Conservation (phyloP, 2,888 invertebrate genomes). For the Heliconius hortense region DNA sequence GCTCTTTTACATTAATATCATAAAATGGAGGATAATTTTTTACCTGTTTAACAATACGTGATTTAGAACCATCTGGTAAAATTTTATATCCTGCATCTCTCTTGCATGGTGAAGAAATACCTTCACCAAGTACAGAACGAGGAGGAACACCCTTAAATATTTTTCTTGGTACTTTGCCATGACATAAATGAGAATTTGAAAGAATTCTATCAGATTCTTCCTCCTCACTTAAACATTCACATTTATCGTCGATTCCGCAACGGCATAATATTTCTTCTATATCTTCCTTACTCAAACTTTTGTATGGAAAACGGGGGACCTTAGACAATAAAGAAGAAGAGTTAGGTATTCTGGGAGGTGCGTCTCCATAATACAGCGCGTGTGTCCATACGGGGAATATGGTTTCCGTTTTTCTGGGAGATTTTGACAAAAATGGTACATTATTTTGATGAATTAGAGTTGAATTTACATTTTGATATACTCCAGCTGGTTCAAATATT, state of each 20-base stretch:
- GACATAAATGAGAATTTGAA: constrained; percentile 47
- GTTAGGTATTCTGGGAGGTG: constrained; percentile 56
- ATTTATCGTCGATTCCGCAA: constrained; percentile 57
- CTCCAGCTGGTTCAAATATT: constrained; percentile 66
- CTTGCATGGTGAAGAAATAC: constrained; percentile 54
- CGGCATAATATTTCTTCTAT: constrained; percentile 61
- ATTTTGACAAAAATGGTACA: constrained; percentile 61
- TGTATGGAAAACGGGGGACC: constrained; percentile 64
- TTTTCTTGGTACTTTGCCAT: constrained; percentile 53
- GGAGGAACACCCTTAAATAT: constrained; percentile 60
- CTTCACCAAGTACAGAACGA: constrained; percentile 46
- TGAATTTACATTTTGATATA: constrained; percentile 54
- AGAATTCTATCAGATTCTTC: constrained; percentile 32
- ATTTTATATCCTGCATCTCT: constrained; percentile 53
- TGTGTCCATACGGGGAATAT: constrained; percentile 59
- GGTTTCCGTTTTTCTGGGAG: constrained; percentile 51
- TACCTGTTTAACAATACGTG: constrained; percentile 43
- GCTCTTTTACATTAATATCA: constrained; percentile 56
- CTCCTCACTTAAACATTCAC: constrained; percentile 57
- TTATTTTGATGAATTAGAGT: constrained; percentile 47
- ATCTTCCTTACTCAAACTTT: constrained; percentile 59
- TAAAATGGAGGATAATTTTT: constrained; percentile 60
- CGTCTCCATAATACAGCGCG: constrained; percentile 52
- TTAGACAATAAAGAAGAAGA: constrained; percentile 60
- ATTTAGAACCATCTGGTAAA: constrained; percentile 47